Evolutionary conservation across 2,797 vertebrate species (phyloP).

Genomic region (Sylvia borin): DNA sequence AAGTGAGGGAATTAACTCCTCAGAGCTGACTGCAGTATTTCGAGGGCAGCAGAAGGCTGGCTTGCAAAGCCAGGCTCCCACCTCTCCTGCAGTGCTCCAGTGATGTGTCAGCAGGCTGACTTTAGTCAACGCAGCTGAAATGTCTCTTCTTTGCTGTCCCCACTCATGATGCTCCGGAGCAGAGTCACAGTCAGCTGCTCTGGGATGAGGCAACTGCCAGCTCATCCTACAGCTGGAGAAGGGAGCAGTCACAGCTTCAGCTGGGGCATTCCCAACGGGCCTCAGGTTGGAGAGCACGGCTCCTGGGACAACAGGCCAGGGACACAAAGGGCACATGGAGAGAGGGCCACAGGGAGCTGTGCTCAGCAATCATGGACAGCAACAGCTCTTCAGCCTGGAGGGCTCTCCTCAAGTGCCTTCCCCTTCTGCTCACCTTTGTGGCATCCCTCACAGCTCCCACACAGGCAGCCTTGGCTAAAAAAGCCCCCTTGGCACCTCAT

Average conservation of each 20-base stretch:
- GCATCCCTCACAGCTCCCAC: not conserved
- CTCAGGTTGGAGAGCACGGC: not conserved
- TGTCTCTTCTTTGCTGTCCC: slow-evolving; percentile 9
- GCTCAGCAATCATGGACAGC: not conserved
- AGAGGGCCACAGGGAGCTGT: not conserved
- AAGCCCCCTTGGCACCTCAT: too few relatives aligned
- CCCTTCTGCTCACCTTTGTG: not conserved
- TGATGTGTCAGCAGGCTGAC: not conserved
- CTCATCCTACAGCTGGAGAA: not conserved
- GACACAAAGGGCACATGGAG: not conserved
- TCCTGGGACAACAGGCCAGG: not conserved
- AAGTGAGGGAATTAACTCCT: not conserved
- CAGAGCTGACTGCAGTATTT: slow-evolving; percentile 16
- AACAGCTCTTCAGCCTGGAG: not conserved
- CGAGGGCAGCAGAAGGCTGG: not conserved
- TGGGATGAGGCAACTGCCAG: not conserved
- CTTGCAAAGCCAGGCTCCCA: not conserved
- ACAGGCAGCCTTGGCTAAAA: not conserved
- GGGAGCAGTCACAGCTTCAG: not conserved
- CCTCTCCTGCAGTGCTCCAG: not conserved
- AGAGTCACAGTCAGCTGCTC: not conserved
- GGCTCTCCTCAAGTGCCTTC: not conserved
- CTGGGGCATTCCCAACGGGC: not conserved
- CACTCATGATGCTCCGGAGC: not conserved
- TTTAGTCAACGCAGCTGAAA: not conserved